Base-by-base conservation (phyloP, 2,888 invertebrate genomes). In the Drosophila pegasa region DNA sequence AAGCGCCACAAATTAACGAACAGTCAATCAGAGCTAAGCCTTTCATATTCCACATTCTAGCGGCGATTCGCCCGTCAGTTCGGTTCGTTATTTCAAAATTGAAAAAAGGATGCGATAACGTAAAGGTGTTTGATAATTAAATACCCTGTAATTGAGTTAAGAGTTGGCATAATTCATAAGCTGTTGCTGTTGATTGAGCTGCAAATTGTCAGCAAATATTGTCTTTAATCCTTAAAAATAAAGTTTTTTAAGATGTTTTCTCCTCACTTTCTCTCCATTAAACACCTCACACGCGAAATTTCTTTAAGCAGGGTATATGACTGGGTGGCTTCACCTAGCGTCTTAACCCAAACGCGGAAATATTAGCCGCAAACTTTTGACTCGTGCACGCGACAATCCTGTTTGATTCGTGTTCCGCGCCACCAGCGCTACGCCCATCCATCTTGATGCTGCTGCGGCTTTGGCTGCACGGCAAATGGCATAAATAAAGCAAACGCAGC, bases 401-500 rank as follows among this genome's bases (percentile, higher is more conserved):
- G 38, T 55, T 37, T 65, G 60, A 70, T 62, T 41, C 47, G 33
- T 51, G 29, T 3, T 14, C 10, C 20, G n/a, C 1, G 12, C 16
- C 50, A 22, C 16, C 37, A 20, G 33, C n/a, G 33, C 61, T 38
- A 43, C 60, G 51, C 55, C 50, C 29, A 38, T 27, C 35, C 35
- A 3, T 45, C 43, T 16, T 45, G 43, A 45, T 45, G 27, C 16
- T 43, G 27, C 43, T 45, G 56, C 51, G 51, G 68, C 64, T 68
- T 66, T 64, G 41, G 70, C 63, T 64, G 68, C 76, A 75, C 66
- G 61, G 68, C 65, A 81, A 81, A 80, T 80, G 77, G 75, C 75
- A 73, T 81, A 78, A 81, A 84, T 81, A 84, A 81, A 81, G 77
- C 78, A 72, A 69, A 72, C 75, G 61, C 74, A 73, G 60, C 67